Percentiles rank a stretch among this genome's conserved stretches.
phyloP scores from a whole-genome alignment of 2,113 vertebrate species.

The Mesitornis unicolor region DNA sequence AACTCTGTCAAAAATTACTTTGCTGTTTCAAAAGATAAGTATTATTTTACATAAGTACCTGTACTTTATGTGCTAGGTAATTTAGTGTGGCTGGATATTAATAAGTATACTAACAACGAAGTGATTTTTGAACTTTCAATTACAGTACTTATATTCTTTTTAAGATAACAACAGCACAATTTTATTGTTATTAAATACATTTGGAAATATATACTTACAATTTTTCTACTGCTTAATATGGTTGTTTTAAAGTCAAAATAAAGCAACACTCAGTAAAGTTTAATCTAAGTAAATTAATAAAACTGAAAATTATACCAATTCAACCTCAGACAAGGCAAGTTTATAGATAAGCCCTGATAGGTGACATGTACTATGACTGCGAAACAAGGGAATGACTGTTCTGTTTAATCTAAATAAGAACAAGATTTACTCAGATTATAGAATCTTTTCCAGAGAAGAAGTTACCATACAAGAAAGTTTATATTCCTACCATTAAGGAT shows the following conservation, averaged over 20 bases:
- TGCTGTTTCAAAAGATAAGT: neutral
- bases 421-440: neutral
- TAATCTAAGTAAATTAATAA: neutral
- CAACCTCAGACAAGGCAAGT: neutral
- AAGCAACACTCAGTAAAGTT: neutral
- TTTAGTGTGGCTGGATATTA: neutral
- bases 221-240: neutral
- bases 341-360: neutral
- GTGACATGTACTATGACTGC: rapidly evolving
- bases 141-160: neutral
- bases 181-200: neutral
- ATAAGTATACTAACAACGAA: neutral
- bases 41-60: neutral
- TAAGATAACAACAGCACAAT: neutral
- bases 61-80: neutral
- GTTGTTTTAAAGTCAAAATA: neutral
- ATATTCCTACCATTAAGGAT: neutral
- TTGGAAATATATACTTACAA: neutral
- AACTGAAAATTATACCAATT: neutral
- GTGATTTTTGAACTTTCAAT: neutral
- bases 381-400: neutral
- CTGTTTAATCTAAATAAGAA: neutral
- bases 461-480: neutral
- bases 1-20: neutral
- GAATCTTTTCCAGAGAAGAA: neutral